phyloP scores from a whole-genome alignment of 2,888 invertebrate genomes.

The Clivina fossor region DNA sequence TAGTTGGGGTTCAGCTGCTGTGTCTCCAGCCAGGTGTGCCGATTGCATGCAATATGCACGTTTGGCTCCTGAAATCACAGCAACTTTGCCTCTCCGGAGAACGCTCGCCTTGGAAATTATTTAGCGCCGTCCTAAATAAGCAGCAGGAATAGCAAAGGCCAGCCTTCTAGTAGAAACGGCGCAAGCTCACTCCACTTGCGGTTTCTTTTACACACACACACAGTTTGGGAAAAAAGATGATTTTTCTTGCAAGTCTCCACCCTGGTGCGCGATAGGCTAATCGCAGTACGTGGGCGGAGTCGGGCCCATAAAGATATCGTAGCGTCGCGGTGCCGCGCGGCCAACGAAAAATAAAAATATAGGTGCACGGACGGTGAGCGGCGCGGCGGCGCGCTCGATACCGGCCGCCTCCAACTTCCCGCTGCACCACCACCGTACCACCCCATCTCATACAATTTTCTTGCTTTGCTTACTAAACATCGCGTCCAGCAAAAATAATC shows the following conservation, averaged over 20 bases:
- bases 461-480: too few relatives aligned
- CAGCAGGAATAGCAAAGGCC: slow-evolving; percentile 9
- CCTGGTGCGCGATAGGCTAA: slow-evolving; percentile 53
- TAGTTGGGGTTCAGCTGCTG: background rate
- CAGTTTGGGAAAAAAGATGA: too few relatives aligned
- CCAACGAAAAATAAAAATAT: too few relatives aligned
- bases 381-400: too few relatives aligned
- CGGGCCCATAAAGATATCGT: slow-evolving; percentile 45
- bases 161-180: too few relatives aligned
- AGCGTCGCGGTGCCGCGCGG: slow-evolving; percentile 45
- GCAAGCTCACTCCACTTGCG: slow-evolving; percentile 54
- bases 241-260: slow-evolving; percentile 57
- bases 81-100: slow-evolving; percentile 4
- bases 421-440: too few relatives aligned
- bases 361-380: background rate
- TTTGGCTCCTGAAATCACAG: slow-evolving; percentile 18
- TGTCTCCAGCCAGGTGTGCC: background rate
- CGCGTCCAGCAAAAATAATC: too few relatives aligned
- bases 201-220: slow-evolving; percentile 51
- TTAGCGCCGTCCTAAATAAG: slow-evolving; percentile 26
- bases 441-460: too few relatives aligned
- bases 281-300: slow-evolving; percentile 53
- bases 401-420: too few relatives aligned
- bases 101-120: slow-evolving; percentile 19
- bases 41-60: slow-evolving; percentile 22